Evolutionary conservation across 2,797 vertebrate species (phyloP).

Genomic region (Coreius guichenoti): DNA sequence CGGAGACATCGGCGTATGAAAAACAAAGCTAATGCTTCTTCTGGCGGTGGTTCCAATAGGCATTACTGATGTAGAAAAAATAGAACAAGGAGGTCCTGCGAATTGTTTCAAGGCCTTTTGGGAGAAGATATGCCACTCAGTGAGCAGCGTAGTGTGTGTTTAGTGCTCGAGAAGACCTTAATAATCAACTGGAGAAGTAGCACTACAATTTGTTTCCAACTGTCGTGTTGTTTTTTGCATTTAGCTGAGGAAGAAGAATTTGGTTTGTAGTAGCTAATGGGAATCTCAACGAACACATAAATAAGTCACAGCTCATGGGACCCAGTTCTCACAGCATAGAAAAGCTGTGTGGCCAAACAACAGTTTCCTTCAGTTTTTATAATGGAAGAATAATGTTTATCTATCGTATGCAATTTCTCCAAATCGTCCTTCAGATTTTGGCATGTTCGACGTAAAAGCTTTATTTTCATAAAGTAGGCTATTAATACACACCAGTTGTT

Average conservation of each 20-base stretch:
- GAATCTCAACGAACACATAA: constrained; percentile 17
- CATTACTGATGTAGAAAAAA: constrained; percentile 39
- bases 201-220: constrained; percentile 11
- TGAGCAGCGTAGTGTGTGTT: neutral
- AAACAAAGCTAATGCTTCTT: constrained; percentile 74
- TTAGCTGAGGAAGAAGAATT: constrained; percentile 18
- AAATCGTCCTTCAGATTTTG: neutral
- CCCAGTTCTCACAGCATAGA: neutral
- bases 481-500: constrained; percentile 11
- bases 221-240: constrained; percentile 18
- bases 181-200: neutral
- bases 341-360: constrained; percentile 9
- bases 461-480: constrained; percentile 26
- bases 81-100: neutral
- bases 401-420: neutral
- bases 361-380: neutral
- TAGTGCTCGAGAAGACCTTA: neutral
- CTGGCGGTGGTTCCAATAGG: constrained; percentile 63
- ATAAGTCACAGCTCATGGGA: constrained; percentile 20
- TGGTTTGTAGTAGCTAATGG: neutral
- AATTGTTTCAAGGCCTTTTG: constrained; percentile 22
- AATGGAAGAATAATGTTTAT: neutral
- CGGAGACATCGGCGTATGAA: constrained; percentile 70
- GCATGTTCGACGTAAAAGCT: neutral
- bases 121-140: constrained; percentile 3